Base-by-base conservation (phyloP, 1,140 invertebrate species). In the Trachelipus rathkii region DNA sequence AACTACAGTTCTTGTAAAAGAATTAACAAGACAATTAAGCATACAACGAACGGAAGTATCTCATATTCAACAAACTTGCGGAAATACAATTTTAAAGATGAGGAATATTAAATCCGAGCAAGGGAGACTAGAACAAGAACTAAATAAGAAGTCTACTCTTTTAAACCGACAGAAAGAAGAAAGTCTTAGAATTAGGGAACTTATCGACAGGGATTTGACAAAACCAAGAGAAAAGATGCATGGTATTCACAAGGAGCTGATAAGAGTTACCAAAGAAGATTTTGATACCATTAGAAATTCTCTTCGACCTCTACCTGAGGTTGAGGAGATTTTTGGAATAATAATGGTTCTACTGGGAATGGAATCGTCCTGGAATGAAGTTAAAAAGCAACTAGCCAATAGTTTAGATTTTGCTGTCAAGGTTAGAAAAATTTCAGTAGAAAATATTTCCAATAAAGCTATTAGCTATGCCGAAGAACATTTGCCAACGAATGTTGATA, bases 341-440 rank as follows among this genome's bases (percentile, higher is more conserved):
- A 77, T 81, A 33, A 23, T 81, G 10, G 70, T 71, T 10, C 53
- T 75, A 15, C 69, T 78, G 19, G 79, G 73, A 33, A 43, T 81
- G n/a, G 79, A 81, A n/a, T 75, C 79, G 4, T 81, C 79, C 3
- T 81, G 79, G 79, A 81, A 81, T 66, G 79, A 81, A 50, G 79
- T 76, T 7, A 81, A 78, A 44, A 81, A 81, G 43, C 79, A 81
- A 78, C 78, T 81, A 75, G 60, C 68, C 11, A 78, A 76, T 78
- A 71, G 74, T 11, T 46, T 81, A 0, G 76, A 81, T n/a, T 78
- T 81, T 69, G 60, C 78, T 15, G 74, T 77, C n/a, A 50, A 71
- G 13, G 73, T 81, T 10, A 71, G 77, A 21, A 78, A 78, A 77
- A 70, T 75, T 44, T 68, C 75, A 21, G 77, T 78, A n/a, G 74